Evolutionary conservation across 1,140 invertebrate species (phyloP).

Genomic region (Psilanteris sp.): DNA sequence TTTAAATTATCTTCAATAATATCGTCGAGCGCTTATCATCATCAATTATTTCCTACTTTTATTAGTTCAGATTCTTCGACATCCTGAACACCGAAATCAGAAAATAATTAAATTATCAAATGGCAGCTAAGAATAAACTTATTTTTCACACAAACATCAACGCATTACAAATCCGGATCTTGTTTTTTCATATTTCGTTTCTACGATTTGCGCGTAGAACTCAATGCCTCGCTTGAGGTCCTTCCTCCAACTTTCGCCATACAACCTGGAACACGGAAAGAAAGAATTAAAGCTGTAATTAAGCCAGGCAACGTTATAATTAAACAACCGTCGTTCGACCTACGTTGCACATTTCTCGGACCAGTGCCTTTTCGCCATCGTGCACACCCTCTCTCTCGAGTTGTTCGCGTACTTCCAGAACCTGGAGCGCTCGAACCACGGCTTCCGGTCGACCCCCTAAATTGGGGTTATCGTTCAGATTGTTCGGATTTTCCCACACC

Average conservation of each 20-base stretch:
- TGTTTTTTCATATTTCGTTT: too few relatives aligned
- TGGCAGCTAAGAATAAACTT: too few relatives aligned
- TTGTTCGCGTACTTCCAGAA: slow-evolving; percentile 93
- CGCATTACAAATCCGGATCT: too few relatives aligned
- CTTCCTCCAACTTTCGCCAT: slow-evolving; percentile 85
- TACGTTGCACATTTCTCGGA: slow-evolving; percentile 98
- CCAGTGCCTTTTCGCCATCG: slow-evolving; percentile 94
- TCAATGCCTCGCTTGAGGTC: slow-evolving; percentile 81
- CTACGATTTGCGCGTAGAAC: too few relatives aligned
- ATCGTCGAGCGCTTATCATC: too few relatives aligned
- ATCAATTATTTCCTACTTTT: too few relatives aligned
- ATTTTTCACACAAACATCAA: too few relatives aligned
- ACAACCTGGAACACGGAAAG: slow-evolving; percentile 81
- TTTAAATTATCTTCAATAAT: too few relatives aligned
- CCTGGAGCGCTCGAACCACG: slow-evolving; percentile 93
- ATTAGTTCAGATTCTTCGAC: too few relatives aligned
- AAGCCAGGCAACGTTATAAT: slow-evolving; percentile 3
- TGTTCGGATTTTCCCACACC: slow-evolving; percentile 74
- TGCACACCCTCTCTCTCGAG: slow-evolving; percentile 90
- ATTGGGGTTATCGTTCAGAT: slow-evolving; percentile 76
- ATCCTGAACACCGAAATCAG: too few relatives aligned
- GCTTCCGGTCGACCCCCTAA: slow-evolving; percentile 87
- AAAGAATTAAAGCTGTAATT: slow-evolving; percentile 10
- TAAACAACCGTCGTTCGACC: slow-evolving; percentile 71
- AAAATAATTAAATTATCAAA: too few relatives aligned